phyloP scores from a whole-genome alignment of 2,888 invertebrate species.

The Caenorhabditis imperialis region DNA sequence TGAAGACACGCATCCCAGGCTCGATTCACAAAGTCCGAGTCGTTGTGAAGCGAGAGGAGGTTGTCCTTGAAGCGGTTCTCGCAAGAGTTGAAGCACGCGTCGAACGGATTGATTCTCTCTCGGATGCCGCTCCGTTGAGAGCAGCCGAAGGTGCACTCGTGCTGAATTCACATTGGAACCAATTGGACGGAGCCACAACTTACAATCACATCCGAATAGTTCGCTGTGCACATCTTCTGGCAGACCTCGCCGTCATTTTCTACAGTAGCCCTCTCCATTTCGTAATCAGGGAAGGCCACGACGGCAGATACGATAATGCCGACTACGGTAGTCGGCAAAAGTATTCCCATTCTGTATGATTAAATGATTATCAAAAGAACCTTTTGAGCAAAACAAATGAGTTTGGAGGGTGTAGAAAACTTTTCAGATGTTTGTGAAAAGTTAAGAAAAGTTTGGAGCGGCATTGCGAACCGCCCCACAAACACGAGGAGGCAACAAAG shows the following conservation, averaged over 20 bases:
- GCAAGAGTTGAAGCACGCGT: constrained; percentile 18
- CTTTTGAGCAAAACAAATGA: no score
- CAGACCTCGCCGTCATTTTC: constrained; percentile 27
- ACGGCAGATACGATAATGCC: neutral
- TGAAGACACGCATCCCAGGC: constrained; percentile 32
- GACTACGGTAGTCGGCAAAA: constrained; percentile 3
- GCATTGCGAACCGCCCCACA: no score
- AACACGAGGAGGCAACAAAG: no score
- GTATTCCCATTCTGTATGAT: neutral
- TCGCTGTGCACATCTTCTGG: constrained; percentile 19
- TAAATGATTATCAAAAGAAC: neutral
- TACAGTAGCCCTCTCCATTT: constrained; percentile 12
- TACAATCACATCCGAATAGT: constrained; percentile 34
- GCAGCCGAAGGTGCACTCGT: constrained; percentile 36
- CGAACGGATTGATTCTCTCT: constrained; percentile 28
- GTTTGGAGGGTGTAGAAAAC: no score
- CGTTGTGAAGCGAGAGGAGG: neutral
- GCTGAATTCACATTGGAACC: constrained; percentile 6
- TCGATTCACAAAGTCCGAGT: constrained; percentile 17
- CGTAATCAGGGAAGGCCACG: neutral
- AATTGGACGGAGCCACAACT: no score
- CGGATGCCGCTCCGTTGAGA: constrained; percentile 23
- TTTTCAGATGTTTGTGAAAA: neutral
- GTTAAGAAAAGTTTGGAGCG: no score
- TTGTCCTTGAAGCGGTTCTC: constrained; percentile 17